Percentiles rank a stretch among this genome's conserved stretches.
These are phyloP conservation scores for Pseudachorutes palmiensis DNA, from an alignment of 1,140 invertebrate genomes.

Conservation along the genomic window DNA sequence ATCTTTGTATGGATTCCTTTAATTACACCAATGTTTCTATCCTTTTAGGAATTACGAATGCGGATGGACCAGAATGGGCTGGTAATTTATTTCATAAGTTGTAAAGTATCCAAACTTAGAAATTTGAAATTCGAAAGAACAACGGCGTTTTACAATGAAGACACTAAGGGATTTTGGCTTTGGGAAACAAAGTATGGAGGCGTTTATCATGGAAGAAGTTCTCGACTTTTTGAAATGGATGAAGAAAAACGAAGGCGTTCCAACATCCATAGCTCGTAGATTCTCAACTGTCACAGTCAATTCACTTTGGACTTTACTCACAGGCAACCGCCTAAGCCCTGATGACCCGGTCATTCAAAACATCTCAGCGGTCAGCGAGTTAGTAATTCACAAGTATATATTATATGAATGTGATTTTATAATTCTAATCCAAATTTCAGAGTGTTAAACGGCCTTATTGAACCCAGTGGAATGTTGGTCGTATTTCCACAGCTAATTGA, in stretches of 20 bases:
- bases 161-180: conserved; percentile 28
- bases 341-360: conserved; percentile 5
- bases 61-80: conserved; percentile 16
- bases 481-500: not conserved
- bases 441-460: not conserved
- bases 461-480: not conserved
- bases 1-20: not conserved
- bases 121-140: conserved; percentile 2
- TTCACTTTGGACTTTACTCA: conserved; percentile 1
- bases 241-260: not conserved
- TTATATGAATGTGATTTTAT: not conserved
- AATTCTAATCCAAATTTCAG: not conserved
- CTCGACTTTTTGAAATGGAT: conserved; percentile 16
- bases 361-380: not conserved
- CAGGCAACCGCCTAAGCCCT: not conserved
- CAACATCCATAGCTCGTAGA: not conserved
- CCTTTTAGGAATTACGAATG: conserved; percentile 22
- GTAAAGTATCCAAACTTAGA: not conserved
- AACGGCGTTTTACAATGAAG: conserved; percentile 26
- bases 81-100: not conserved
- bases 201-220: conserved; percentile 24
- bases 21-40: not conserved
- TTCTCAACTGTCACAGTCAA: not conserved
- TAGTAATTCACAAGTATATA: too few relatives aligned
- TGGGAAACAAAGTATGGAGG: conserved; percentile 26